A percentile compares a stretch with the other conserved stretches of the same genome.
Conservation (phyloP, 1,140 invertebrate genomes). For the Littorina saxatilis region DNA sequence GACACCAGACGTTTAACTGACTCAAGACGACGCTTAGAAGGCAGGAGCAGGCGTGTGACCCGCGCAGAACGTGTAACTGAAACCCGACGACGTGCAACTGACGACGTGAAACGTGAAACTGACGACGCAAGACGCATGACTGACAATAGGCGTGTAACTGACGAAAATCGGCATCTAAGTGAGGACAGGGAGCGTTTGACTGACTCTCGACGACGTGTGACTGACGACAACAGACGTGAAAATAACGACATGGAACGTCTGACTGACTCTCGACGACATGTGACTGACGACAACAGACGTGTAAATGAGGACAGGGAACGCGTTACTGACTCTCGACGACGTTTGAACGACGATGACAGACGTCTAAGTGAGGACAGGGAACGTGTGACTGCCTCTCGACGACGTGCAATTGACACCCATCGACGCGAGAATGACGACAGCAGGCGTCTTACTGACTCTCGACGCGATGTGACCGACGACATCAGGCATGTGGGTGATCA, state of each 20-base stretch:
- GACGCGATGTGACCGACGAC: not conserved
- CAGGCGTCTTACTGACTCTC: not conserved
- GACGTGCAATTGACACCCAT: not conserved
- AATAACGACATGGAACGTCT: not conserved
- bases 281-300: not conserved
- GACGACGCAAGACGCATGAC: not conserved
- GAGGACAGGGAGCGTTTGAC: not conserved
- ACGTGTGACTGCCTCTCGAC: not conserved
- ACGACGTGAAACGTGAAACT: not conserved
- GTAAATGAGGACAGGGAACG: not conserved
- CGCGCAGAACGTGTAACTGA: not conserved
- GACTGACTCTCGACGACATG: not conserved
- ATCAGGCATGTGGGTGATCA: not conserved
- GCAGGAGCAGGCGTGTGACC: not conserved
- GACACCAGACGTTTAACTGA: not conserved
- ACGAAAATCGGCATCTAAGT: not conserved
- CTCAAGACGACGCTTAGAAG: no score
- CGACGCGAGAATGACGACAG: not conserved
- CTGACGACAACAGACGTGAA: not conserved
- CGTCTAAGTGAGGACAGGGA: not conserved
- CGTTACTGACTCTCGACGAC: not conserved
- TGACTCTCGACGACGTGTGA: not conserved
- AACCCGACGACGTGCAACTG: not conserved
- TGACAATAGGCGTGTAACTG: constrained; percentile 8
- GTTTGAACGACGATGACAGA: not conserved